Conservation (phyloP, 2,797 vertebrate genomes). For the Balearica regulorum region DNA sequence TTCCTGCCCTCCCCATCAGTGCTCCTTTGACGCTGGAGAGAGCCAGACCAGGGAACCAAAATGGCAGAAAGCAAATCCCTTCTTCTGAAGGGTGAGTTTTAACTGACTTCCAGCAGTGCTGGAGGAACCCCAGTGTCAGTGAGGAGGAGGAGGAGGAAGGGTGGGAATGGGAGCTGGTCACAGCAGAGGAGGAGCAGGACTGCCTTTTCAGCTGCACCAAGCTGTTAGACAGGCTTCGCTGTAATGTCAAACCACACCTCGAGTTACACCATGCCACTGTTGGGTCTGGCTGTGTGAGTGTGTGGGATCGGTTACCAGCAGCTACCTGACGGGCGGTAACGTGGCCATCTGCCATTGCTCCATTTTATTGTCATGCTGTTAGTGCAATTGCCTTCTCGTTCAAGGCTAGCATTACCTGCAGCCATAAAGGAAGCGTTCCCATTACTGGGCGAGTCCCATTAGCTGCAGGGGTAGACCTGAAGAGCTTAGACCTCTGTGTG, state of each 20-base stretch:
- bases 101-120: not conserved
- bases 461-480: not conserved
- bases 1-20: not conserved
- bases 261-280: not conserved
- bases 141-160: not conserved
- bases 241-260: constrained; percentile 4
- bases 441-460: not conserved
- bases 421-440: not conserved
- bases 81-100: not conserved
- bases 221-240: not conserved
- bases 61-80: not conserved
- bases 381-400: not conserved
- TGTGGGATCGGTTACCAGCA: not conserved
- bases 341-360: not conserved
- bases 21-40: not conserved
- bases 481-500: not conserved
- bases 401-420: not conserved
- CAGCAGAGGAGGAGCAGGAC: not conserved
- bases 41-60: not conserved
- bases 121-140: not conserved
- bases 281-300: accelerated
- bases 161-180: not conserved
- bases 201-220: not conserved
- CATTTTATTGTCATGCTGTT: not conserved
- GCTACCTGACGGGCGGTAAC: not conserved